Conservation (phyloP, 2,888 invertebrate genomes). For the Athalia rosae region DNA sequence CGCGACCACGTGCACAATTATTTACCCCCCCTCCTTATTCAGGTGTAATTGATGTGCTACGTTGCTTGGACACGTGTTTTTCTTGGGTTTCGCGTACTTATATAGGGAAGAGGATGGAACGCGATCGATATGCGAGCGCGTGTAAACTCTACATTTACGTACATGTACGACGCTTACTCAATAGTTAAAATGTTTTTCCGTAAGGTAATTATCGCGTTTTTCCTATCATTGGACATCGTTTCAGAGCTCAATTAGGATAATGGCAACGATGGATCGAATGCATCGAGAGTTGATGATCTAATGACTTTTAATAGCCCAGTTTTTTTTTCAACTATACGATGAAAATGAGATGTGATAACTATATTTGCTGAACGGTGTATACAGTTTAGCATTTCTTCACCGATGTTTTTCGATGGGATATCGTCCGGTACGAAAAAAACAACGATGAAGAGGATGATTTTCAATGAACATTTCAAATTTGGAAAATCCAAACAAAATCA, state of each 20-base stretch:
- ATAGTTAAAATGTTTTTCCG: conserved; percentile 13
- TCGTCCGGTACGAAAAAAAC: too few species aligned
- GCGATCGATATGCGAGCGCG: neutral
- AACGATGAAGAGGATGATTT: too few species aligned
- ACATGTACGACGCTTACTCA: neutral
- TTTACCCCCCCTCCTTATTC: too few species aligned
- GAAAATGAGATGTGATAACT: neutral
- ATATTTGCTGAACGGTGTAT: conserved; percentile 10
- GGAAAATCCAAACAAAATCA: too few species aligned
- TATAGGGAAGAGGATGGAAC: neutral
- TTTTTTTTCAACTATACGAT: neutral
- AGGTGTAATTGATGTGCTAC: too few species aligned
- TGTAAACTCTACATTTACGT: neutral
- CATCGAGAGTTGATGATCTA: conserved; percentile 28
- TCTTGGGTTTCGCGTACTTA: neutral
- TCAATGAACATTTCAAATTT: too few species aligned
- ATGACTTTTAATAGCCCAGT: conserved; percentile 27
- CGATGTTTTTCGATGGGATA: too few species aligned
- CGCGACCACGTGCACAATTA: too few species aligned
- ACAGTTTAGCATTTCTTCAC: too few species aligned
- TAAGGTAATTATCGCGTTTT: conserved; percentile 14
- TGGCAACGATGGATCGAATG: conserved; percentile 11
- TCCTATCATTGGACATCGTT: neutral
- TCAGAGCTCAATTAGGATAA: conserved; percentile 29
- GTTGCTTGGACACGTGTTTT: too few species aligned